Base-by-base conservation (phyloP, 2,113 vertebrate genomes). In the Jaculus jaculus region DNA sequence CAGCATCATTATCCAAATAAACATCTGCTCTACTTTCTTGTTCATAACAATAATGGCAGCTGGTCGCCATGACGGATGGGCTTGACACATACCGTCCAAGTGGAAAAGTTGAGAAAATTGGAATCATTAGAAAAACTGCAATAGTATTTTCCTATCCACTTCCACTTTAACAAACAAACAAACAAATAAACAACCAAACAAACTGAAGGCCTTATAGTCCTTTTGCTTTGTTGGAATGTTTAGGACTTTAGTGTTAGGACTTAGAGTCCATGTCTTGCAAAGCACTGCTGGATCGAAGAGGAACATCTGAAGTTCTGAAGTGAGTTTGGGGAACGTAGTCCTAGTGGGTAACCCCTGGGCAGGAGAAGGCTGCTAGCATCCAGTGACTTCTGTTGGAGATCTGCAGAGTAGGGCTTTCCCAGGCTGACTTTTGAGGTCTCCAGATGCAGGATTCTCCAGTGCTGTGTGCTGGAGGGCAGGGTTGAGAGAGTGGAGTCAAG, bases 41-140 rank as follows among this genome's bases (percentile, higher is more conserved):
- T 95, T 96, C 89, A 80, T 96, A 94, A 96, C 88, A 91, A 94
- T 95, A 95, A 95, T 95, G 95, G 95, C 85, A 92, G 89, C 90
- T 89, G 71, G 94, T n/a, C 90, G 89, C 96, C 84, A 95, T 84
- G 75, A 84, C 92, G 84, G 95, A 94, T 86, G 94, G 92, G 74
- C 87, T 95, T 77, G 92, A 47, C 0, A 30, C 94, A 90, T 81
- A 93, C 71, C 90, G 90, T 93, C 66, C 42, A 94, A 95, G 92
- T 89, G 96, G 96, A 97, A 97, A 93, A 73, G 86, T 54, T 73
- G 93, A 96, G 90, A 83, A 95, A 91, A 95, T 34, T 82, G 92
- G 92, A 96, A 88, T 73, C 66, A 73, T 92, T 94, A 81, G 90
- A 91, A 95, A 88, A 87, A 60, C 72, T 92, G 21, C 80, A 88